Conservation (phyloP, 2,888 invertebrate genomes). For the Brachynemurus nebulosus region DNA sequence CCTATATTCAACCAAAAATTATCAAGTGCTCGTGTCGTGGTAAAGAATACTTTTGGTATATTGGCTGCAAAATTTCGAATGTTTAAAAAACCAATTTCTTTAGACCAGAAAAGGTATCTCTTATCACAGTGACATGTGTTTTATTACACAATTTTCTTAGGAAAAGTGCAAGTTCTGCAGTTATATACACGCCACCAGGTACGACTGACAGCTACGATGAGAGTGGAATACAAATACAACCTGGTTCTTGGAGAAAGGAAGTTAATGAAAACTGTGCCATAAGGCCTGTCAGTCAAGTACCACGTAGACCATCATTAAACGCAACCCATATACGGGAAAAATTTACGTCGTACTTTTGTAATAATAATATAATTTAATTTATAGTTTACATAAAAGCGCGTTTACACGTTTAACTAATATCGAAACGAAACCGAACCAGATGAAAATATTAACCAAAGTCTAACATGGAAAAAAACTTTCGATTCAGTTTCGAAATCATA, state of each 20-base stretch:
- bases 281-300: neutral
- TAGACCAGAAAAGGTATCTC: too few species aligned
- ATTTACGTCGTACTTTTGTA: too few species aligned
- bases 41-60: constrained; percentile 18
- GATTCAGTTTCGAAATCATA: too few species aligned
- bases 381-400: too few species aligned
- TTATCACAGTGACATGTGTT: too few species aligned
- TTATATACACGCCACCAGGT: constrained; percentile 11
- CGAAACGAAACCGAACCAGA: too few species aligned
- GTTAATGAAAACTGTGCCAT: neutral
- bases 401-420: too few species aligned
- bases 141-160: constrained; percentile 14
- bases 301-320: constrained; percentile 11
- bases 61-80: constrained; percentile 10
- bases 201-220: constrained; percentile 4
- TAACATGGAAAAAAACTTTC: too few species aligned
- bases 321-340: constrained; percentile 11
- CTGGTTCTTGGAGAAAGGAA: constrained; percentile 2
- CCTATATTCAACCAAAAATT: constrained; percentile 16
- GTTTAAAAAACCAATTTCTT: too few species aligned
- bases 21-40: constrained; percentile 14
- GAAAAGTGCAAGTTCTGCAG: constrained; percentile 11
- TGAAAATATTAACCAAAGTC: too few species aligned
- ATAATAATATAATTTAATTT: too few species aligned
- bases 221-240: neutral